A percentile compares a stretch with the other conserved stretches of the same genome.
These are phyloP conservation scores for Gandaritis pyraliata DNA, from an alignment of 2,888 invertebrate genomes.

Conservation along the genomic window DNA sequence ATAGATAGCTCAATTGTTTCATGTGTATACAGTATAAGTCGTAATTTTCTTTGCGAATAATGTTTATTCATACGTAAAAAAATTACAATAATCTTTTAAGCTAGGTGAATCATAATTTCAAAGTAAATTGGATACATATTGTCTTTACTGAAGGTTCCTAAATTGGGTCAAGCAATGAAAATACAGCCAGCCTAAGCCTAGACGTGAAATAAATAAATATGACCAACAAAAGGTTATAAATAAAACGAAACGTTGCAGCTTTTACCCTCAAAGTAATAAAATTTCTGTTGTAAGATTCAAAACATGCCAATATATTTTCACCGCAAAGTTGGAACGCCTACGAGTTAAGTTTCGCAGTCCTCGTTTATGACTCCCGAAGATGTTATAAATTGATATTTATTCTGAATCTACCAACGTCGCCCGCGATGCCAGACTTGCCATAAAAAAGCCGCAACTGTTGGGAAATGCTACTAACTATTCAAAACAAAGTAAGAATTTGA, in stretches of 20 bases:
- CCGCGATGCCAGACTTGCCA: conserved; percentile 4
- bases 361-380: conserved; percentile 63
- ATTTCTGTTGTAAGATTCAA: conserved; percentile 22
- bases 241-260: conserved; percentile 4
- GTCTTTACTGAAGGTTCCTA: too few relatives aligned
- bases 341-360: conserved; percentile 38
- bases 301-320: conserved; percentile 23
- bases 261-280: conserved; percentile 10
- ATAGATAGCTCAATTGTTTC: too few relatives aligned
- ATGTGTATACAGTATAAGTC: too few relatives aligned
- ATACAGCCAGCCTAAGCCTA: neutral
- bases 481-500: neutral
- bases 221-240: neutral
- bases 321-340: conserved; percentile 29
- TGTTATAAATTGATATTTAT: conserved; percentile 70
- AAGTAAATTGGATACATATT: too few relatives aligned
- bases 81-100: too few relatives aligned
- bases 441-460: too few relatives aligned
- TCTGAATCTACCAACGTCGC: conserved; percentile 45
- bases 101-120: too few relatives aligned
- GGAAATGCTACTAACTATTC: neutral
- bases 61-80: too few relatives aligned
- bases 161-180: neutral
- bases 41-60: too few relatives aligned
- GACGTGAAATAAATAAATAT: neutral